Percentiles rank a stretch among this genome's conserved stretches.
These are phyloP conservation scores for Serilophus lunatus DNA, from an alignment of 2,113 vertebrate genomes.

Conservation along the genomic window DNA sequence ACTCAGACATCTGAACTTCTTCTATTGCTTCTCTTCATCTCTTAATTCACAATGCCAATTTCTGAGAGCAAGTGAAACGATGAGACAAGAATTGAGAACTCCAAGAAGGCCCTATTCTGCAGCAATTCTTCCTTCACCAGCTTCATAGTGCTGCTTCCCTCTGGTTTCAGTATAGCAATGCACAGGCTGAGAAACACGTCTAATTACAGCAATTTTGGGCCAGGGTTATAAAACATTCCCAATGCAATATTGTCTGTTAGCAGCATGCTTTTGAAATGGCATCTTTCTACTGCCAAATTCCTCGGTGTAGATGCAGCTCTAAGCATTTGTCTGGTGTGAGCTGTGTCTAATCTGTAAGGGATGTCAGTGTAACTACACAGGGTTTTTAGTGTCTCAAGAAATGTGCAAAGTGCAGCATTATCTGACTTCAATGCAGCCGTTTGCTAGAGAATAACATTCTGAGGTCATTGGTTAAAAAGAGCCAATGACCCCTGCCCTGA, in stretches of 20 bases:
- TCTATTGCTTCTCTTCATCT: not conserved
- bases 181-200: not conserved
- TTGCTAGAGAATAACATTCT: not conserved
- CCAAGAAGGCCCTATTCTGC: not conserved
- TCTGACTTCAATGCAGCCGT: conserved; percentile 1
- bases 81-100: not conserved
- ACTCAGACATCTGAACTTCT: not conserved
- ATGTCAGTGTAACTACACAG: not conserved
- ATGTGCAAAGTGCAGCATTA: not conserved
- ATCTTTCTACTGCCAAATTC: not conserved
- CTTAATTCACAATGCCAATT: not conserved
- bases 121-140: not conserved
- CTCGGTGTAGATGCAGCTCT: not conserved
- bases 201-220: not conserved
- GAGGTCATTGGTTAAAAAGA: conserved; percentile 8
- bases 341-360: not conserved
- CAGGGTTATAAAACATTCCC: not conserved
- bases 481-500: not conserved
- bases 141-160: not conserved
- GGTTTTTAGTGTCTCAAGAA: not conserved
- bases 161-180: not conserved
- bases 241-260: not conserved
- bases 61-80: not conserved
- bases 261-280: not conserved
- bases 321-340: not conserved